These are phyloP conservation scores for Oligia strigilis DNA, from an alignment of 2,888 invertebrate genomes.

Conservation along the genomic window DNA sequence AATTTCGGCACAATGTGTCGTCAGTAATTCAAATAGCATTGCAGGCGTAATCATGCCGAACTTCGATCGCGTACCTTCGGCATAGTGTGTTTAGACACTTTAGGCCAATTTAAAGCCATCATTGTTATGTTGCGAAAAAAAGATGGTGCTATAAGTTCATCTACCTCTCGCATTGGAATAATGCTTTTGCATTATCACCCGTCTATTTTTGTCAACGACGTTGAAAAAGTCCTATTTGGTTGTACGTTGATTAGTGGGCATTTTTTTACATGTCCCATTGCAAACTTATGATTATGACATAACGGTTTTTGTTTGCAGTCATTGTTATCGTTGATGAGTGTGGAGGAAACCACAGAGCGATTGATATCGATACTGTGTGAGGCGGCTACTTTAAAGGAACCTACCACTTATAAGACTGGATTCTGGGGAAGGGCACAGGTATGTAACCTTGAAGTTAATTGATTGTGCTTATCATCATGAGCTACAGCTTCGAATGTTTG, in stretches of 20 bases:
- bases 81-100: too few relatives aligned
- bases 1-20: too few relatives aligned
- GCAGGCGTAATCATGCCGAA: too few relatives aligned
- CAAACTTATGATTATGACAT: neutral
- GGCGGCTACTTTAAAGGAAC: constrained; percentile 94
- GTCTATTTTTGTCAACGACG: neutral
- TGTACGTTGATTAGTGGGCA: neutral
- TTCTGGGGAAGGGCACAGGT: constrained; percentile 98
- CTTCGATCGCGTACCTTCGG: too few relatives aligned
- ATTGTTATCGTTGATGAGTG: constrained; percentile 96
- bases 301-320: constrained; percentile 80
- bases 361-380: constrained; percentile 97
- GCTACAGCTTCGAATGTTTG: neutral
- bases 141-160: neutral
- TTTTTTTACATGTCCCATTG: neutral
- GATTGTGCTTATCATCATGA: neutral
- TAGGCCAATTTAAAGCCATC: neutral
- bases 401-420: constrained; percentile 97
- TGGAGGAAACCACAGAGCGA: constrained; percentile 95
- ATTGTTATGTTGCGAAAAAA: neutral
- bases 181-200: neutral
- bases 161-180: neutral
- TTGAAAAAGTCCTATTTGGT: neutral
- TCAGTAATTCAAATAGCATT: too few relatives aligned
- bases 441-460: constrained; percentile 31